Evolutionary conservation across 2,113 vertebrate species (phyloP).

Genomic region (Ifrita kowaldi): DNA sequence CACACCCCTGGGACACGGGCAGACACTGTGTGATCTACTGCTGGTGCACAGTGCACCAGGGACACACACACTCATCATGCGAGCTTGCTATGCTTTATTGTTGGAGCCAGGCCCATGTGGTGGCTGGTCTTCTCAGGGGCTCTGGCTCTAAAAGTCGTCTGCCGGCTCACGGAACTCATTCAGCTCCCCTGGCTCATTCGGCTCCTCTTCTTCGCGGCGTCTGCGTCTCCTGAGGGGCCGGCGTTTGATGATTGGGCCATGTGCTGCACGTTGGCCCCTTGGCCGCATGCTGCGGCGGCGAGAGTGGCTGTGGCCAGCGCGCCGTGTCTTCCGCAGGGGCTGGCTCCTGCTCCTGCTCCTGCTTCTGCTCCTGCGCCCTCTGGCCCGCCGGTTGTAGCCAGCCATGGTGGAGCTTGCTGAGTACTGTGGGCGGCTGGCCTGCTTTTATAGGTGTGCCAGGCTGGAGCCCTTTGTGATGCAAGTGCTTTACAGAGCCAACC

Average conservation of each 20-base stretch:
- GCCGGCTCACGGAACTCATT: neutral
- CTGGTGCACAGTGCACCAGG: neutral
- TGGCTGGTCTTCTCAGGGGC: neutral
- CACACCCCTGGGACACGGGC: fast-evolving
- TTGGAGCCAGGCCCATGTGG: fast-evolving
- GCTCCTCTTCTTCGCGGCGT: fast-evolving
- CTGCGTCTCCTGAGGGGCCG: neutral
- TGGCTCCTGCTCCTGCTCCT: neutral
- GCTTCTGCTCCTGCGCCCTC: neutral
- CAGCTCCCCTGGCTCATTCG: neutral
- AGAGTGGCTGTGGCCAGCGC: neutral
- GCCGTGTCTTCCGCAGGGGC: neutral
- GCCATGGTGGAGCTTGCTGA: neutral
- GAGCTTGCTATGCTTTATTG: neutral
- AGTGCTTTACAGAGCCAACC: neutral
- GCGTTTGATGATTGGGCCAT: fast-evolving
- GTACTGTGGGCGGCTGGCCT: neutral
- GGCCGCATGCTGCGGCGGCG: neutral
- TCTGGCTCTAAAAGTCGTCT: neutral
- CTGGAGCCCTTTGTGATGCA: neutral
- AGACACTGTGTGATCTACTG: fast-evolving
- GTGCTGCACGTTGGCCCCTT: fast-evolving
- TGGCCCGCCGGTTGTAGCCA: neutral
- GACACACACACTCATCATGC: neutral
- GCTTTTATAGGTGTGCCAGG: neutral